These are phyloP conservation scores for Sycophaga agraensis DNA, from an alignment of 1,140 invertebrate species.

Conservation along the genomic window DNA sequence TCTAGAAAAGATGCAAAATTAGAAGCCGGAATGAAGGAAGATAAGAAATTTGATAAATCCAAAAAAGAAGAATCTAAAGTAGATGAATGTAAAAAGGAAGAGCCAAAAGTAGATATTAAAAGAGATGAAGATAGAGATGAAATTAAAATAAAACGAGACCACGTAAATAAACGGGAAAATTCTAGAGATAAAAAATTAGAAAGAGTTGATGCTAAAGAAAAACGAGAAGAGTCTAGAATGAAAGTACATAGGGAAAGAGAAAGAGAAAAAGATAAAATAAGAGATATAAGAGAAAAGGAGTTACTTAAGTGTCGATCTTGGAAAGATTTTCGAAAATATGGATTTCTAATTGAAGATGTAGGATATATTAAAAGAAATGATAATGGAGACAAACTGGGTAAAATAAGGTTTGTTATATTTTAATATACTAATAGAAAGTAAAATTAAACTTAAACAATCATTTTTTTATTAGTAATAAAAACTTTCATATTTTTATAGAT, in stretches of 20 bases:
- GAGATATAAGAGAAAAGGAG: conserved; percentile 40
- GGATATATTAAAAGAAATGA: conserved; percentile 37
- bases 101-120: conserved; percentile 19
- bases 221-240: conserved; percentile 30
- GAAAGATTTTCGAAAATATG: conserved; percentile 43
- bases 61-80: conserved; percentile 18
- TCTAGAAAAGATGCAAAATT: conserved; percentile 19
- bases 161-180: conserved; percentile 12
- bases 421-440: no score
- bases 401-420: conserved; percentile 34
- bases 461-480: conserved; percentile 1
- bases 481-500: conserved; percentile 39
- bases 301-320: conserved; percentile 41
- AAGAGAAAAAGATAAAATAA: conserved; percentile 35
- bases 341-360: conserved; percentile 42
- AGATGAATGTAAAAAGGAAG: conserved; percentile 11
- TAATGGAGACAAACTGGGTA: conserved; percentile 34
- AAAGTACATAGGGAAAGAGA: conserved; percentile 34
- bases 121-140: conserved; percentile 29
- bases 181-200: conserved; percentile 27
- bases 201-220: conserved; percentile 27
- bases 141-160: conserved; percentile 17
- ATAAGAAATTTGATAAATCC: conserved; percentile 16
- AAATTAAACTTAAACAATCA: no score
- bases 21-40: conserved; percentile 17